phyloP scores from a whole-genome alignment of 1,140 invertebrate genomes.

The Pogonomyrmex californicus region DNA sequence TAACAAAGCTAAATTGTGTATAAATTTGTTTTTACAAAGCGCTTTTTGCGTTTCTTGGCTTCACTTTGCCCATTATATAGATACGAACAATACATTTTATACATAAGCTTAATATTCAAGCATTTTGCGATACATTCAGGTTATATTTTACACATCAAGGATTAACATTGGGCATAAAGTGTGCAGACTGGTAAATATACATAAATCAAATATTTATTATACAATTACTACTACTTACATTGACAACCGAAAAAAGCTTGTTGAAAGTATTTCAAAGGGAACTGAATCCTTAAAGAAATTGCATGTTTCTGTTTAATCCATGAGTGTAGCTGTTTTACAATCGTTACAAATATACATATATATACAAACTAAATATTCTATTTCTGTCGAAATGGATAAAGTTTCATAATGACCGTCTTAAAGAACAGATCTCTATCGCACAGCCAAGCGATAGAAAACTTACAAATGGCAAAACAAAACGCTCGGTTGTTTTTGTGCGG shows the following conservation, averaged over 20 bases:
- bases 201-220: conserved; percentile 82
- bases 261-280: conserved; percentile 78
- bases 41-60: conserved; percentile 45
- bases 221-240: conserved; percentile 83
- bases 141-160: conserved; percentile 72
- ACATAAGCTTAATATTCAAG: conserved; percentile 57
- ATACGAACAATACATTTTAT: conserved; percentile 66
- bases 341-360: conserved; percentile 80
- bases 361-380: conserved; percentile 77
- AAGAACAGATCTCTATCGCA: conserved; percentile 50
- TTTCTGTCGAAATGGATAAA: conserved; percentile 67
- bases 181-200: conserved; percentile 80
- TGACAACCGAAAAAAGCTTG: conserved; percentile 81
- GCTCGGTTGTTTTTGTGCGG: conserved; percentile 73
- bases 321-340: conserved; percentile 76
- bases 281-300: conserved; percentile 72
- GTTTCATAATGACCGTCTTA: conserved; percentile 60
- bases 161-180: conserved; percentile 79
- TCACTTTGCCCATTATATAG: conserved; percentile 59
- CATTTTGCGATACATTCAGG: conserved; percentile 60
- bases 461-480: conserved; percentile 72
- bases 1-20: conserved; percentile 51
- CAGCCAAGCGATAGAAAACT: conserved; percentile 64
- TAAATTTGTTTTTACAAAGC: conserved; percentile 56
- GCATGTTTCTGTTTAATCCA: conserved; percentile 72